Base-by-base conservation (phyloP, 2,888 invertebrate genomes). In the Beris chalybata region DNA sequence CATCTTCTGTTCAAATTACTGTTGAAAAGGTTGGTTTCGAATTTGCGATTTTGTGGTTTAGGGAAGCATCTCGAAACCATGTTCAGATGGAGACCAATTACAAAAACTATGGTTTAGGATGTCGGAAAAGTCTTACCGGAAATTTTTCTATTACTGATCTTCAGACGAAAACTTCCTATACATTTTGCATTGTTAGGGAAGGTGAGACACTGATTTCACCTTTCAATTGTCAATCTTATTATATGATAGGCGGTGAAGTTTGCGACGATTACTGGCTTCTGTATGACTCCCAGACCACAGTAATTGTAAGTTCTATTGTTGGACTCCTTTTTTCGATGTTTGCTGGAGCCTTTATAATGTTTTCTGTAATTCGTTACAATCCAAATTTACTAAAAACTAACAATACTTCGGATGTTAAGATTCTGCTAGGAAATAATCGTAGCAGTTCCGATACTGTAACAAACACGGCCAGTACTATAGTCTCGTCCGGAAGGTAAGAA, bases 221-320 rank as follows among this genome's bases (percentile, higher is more conserved):
- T 0, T 74, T 79, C 38, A 74, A 74, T 48, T 79, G 78, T 48
- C 72, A 83, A 70, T 79, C 79, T 0, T 71, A 81, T 47, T 44
- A 72, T 3, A 50, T 78, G 47, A 3, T 3, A 22, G 73, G 70
- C 55, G 4, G 72, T 75, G 4, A 74, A 75, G 2, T 43, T 29
- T 29, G 70, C 82, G 72, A 76, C 4, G 74, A 75, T 76, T 47
- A 82, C 3, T 43, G 74, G 74, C 74, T 75, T 7, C 69, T 70
- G 1, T 64, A 72, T 4, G 73, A 72, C 32, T 71, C 77, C 1
- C 76, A 76, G 52, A 70, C 74, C 15, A 74, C 77, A 11, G 77
- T 77, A 2, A 69, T 78, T 0, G 75, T 74, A 6, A 74, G 78
- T 69, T 63, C 76, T 0, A 74, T 74, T 30, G 64, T 78, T 4